Conservation (phyloP, 2,888 invertebrate genomes). For the Dasypogon diadema region DNA sequence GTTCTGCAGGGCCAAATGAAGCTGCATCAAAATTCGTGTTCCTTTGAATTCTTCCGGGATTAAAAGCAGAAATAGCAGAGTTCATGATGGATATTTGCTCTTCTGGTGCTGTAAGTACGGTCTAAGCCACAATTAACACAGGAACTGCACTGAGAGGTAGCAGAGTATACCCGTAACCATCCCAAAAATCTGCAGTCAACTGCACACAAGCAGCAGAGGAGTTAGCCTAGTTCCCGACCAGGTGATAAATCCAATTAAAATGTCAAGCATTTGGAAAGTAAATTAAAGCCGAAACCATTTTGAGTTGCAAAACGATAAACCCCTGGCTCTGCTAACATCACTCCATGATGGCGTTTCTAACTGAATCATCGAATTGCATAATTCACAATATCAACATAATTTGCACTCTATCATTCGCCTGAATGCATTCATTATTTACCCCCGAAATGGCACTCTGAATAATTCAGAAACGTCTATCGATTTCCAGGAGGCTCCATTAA, state of each 20-base stretch:
- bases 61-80: no score
- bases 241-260: conserved; percentile 27
- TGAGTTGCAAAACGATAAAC: conserved; percentile 10
- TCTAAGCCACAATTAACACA: no score
- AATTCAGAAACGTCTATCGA: conserved; percentile 46
- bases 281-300: neutral
- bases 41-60: no score
- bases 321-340: conserved; percentile 1
- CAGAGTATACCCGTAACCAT: no score
- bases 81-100: no score
- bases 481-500: conserved; percentile 36
- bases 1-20: no score
- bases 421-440: conserved; percentile 49
- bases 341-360: conserved; percentile 11
- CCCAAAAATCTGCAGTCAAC: no score
- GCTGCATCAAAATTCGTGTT: no score
- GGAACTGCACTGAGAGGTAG: no score
- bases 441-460: conserved; percentile 44
- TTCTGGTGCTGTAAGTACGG: no score
- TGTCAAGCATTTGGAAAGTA: neutral
- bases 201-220: no score
- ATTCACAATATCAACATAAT: conserved; percentile 47
- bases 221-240: no score
- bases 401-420: conserved; percentile 48
- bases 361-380: conserved; percentile 44